Base-by-base conservation (phyloP, 2,888 invertebrate genomes). In the Carcina quercana region DNA sequence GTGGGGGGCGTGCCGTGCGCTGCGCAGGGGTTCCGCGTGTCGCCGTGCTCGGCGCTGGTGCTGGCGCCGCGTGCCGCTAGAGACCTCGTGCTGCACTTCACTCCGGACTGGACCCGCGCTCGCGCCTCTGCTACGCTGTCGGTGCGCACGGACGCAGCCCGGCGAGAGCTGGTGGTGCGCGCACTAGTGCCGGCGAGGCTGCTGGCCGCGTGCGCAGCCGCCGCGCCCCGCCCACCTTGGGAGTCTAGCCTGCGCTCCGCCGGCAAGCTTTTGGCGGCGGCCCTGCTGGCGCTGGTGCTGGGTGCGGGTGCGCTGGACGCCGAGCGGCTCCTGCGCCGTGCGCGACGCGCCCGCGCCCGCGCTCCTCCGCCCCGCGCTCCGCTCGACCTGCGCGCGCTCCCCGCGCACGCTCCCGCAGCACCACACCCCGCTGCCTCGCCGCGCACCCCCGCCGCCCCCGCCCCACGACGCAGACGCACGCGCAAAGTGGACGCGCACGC, bases 201-300 rank as follows among this genome's bases (percentile, higher is more conserved):
- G 24, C 45, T 54, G 29, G 32, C 51, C 8, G 30, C 39, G 38
- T 70, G 62, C 48, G 60, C 42, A 40, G 57, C 25, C 35, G 43
- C 5, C 39, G 53, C 61, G 84, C 35, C 70, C 84, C 32, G 86
- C 87, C 19, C 78, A 88, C 28, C 74, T 74, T 45, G 72, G 89
- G 42, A 86, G 89, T 58, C 67, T 82, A 27, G 85, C 89, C 42
- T 60, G 37, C 53, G 57, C 30, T 28, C 72, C 90, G 32, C 89
- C 89, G 17, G 73, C 82, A 35, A 47, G 40, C 50, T 61, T 14
- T 53, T 67, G 42, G 54, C 50, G 7, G 36, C 50, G 21, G 47
- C 45, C 28, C 41, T 51, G 15, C 45, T 64, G 11, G 59, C 51
- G 15, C 38, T 50, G 7, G 50, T 52, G 33, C 45, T 57, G 3